phyloP scores from a whole-genome alignment of 1,140 invertebrate species.

The Phthorimaea operculella region DNA sequence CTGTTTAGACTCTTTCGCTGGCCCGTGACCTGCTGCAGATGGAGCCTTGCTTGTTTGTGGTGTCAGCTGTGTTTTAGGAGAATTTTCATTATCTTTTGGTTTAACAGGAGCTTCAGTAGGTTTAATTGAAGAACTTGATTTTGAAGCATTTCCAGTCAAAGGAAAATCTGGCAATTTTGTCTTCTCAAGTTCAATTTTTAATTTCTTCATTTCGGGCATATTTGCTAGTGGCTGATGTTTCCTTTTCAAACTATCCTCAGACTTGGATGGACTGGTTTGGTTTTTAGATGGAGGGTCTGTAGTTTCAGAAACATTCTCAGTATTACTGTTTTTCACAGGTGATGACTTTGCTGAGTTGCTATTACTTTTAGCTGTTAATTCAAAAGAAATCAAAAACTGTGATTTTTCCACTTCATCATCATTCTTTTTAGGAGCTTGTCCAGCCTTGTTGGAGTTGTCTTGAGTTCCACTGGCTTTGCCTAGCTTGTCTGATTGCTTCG shows the following conservation, averaged over 20 bases:
- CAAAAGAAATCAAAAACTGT: conserved; percentile 69
- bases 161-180: conserved; percentile 31
- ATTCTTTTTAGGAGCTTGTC: conserved; percentile 35
- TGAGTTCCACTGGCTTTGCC: conserved; percentile 19
- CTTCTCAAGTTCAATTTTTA: conserved; percentile 57
- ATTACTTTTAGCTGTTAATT: conserved; percentile 65
- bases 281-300: conserved; percentile 21
- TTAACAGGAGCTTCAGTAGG: conserved; percentile 16
- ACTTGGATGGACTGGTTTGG: conserved; percentile 22
- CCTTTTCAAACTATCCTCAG: conserved; percentile 46
- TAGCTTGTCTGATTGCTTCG: conserved; percentile 29
- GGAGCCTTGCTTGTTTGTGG: conserved; percentile 15
- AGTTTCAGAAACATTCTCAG: conserved; percentile 17
- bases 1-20: conserved; percentile 37
- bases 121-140: conserved; percentile 21
- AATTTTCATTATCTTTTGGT: conserved; percentile 19
- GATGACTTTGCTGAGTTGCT: conserved; percentile 31
- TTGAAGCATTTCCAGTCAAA: conserved; percentile 12
- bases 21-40: neutral
- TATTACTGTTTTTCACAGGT: conserved; percentile 26
- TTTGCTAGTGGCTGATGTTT: conserved; percentile 33
- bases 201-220: conserved; percentile 52
- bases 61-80: conserved; percentile 16
- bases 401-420: conserved; percentile 68
- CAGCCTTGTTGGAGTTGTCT: conserved; percentile 10